Base-by-base conservation (phyloP, 2,113 vertebrate genomes). In the Hippocampus guttulatus region DNA sequence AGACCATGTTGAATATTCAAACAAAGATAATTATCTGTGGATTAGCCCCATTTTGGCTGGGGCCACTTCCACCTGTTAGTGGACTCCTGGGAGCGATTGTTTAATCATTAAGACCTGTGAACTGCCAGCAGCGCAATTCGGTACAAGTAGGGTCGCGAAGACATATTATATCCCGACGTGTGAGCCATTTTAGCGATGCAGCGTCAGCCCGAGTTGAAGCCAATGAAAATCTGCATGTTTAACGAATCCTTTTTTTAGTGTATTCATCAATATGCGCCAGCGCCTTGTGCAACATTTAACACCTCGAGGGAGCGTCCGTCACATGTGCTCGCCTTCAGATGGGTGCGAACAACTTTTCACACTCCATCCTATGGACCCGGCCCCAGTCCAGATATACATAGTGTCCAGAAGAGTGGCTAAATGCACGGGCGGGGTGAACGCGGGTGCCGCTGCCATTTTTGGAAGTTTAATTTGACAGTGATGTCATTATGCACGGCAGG, bases 21-120 rank as follows among this genome's bases (percentile, higher is more conserved):
- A 81, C 82, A 83, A 61, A 86, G 81, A 84, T 87, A 85, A 90
- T 86, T 81, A 85, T 87, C 81, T 75, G 66, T 79, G 85, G 87
- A 86, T 88, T 86, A 87, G 81, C 75, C 75, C 47, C 78, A 57
- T 84, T 85, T 84, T 85, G 75, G 76, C 75, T 76, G 54, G 66
- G 58, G 75, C 83, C 76, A 77, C 79, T 73, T 83, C 69, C 78
- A 71, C 88, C 80, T 74, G 81, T 85, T 77, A 73, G 69, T 70
- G 57, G 73, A 85, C 78, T 75, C 82, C 68, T 70, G 73, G 55
- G 70, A 79, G 78, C 68, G 81, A 81, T 66, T 54, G 40, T 81
- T 81, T 80, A 81, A 85, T 84, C 70, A 79, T 81, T 58, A 60
- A 76, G 75, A 78, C 62, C 68, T 81, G 78, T 76, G 72, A 74